Conservation (phyloP, 2,888 invertebrate species). For the Amphipoea lucens region DNA sequence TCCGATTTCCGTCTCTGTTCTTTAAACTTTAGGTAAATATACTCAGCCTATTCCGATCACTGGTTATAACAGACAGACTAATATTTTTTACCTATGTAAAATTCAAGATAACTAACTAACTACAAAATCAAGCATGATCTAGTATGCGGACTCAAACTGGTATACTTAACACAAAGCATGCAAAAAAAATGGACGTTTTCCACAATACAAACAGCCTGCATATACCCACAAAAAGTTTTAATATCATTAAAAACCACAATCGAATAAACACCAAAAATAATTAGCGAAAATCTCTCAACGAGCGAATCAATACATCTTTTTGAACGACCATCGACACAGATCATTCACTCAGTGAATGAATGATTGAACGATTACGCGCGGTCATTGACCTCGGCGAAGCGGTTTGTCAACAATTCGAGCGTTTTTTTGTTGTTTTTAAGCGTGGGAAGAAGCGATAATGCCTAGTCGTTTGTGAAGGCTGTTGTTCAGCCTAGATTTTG, state of each 20-base stretch:
- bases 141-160: neutral
- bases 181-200: neutral
- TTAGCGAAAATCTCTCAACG: slow-evolving; percentile 27
- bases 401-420: slow-evolving; percentile 69
- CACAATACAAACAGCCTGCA: neutral
- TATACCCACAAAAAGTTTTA: neutral
- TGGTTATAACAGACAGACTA: no score
- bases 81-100: no score
- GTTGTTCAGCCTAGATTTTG: slow-evolving; percentile 48
- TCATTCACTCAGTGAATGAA: slow-evolving; percentile 63
- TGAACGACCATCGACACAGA: slow-evolving; percentile 50
- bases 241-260: neutral
- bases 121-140: neutral
- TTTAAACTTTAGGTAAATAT: no score
- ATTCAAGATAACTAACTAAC: no score
- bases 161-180: neutral
- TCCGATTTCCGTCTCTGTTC: no score
- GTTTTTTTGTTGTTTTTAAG: slow-evolving; percentile 54
- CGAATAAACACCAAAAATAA: neutral
- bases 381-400: slow-evolving; percentile 57
- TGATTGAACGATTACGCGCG: slow-evolving; percentile 68
- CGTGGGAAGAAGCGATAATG: slow-evolving; percentile 64
- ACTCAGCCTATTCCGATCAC: no score
- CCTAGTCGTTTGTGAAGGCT: slow-evolving; percentile 33
- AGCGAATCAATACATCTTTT: slow-evolving; percentile 28